Evolutionary conservation across 2,113 vertebrate genomes (phyloP), one percentile per base, ranked within the genome.

Genomic region (Spea bombifrons): DNA sequence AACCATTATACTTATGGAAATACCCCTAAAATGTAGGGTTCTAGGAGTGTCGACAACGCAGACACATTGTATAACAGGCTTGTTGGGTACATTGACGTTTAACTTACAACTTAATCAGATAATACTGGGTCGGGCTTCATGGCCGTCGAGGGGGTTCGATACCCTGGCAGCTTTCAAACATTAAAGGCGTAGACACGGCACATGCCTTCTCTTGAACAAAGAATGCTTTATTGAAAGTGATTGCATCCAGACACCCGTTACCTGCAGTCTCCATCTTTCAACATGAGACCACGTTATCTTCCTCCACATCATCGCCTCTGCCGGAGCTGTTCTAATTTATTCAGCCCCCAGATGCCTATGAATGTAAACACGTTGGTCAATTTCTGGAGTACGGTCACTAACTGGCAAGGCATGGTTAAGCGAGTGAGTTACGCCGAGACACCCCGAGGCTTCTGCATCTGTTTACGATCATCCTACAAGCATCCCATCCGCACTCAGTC

Each of bases 361-460:
- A n/a, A 71, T 64, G 76, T 78, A 78, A 78, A 78, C 76, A 78
- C 50, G 17, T 55, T 53, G 69, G 76, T 72, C 69, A 45, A 65
- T 61, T 72, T 71, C 48, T 78, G 48, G 75, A 47, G 30, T 30
- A 15, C 16, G 44, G 46, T 45, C 9, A 57, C 61, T 77, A 78
- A 78, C 65, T 78, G 76, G 69, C 52, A 65, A 53, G 15, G 49
- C 10, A 66, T 66, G 76, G 69, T 63, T 72, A 45, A 66, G 73
- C 16, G 16, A 64, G 30, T 3, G 48, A 66, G 57, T 78, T 65
- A 52, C 66, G 61, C 45, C 30, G 8, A 49, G 55, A 30, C 15
- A 66, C 68, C 68, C 59, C 48, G 44, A 52, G 76, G 76, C 69
- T 13, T 17, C 16, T 72, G 68, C 76, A 78, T 78, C 76, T 78